Evolutionary conservation across 2,888 invertebrate genomes (phyloP), one percentile per base, ranked within the genome.

Genomic region (Hypena proboscidalis): DNA sequence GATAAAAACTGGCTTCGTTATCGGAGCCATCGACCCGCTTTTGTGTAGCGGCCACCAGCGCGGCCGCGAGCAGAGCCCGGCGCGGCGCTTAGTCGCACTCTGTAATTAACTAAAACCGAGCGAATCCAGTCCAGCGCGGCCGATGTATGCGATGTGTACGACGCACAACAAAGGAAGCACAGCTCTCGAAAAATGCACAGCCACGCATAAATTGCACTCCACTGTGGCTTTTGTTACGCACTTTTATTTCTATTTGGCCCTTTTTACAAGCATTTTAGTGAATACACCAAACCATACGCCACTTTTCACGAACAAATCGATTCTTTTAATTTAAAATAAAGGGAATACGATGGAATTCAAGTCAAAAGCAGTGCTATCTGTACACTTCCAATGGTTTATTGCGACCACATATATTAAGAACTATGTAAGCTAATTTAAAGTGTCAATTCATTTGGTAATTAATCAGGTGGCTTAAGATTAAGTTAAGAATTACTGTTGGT

Each of bases 21-120:
- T 90, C 90, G 87, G 81, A 80, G 87, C 79, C 87, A 90, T 90
- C 90, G 89, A 85, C 83, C 86, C 83, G 84, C 86, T 85, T 80
- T 86, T 90, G 86, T 87, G 82, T 79, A 73, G 80, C 75, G 90
- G 83, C 89, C 88, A 89, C 84, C 82, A 70, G 71, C 67, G 77
- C 67, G 58, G 72, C 58, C 70, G 70, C 63, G 62, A 54, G 58
- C 63, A 57, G 73, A 74, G 74, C 71, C 70, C 67, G 76, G 72
- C 79, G 77, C 67, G 76, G 72, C 79, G 77, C 80, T 83, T 77
- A 80, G 72, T 74, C 70, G 77, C 77, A 73, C 77, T 73, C 82
- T 75, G 85, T 89, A 89, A 90, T 90, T 90, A 90, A 90, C 89
- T 84, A 88, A 90, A 83, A 78, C 72, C 69, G 59, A 79, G 69